Base-by-base conservation (phyloP, 2,888 invertebrate species). In the Caenorhabditis japonica region DNA sequence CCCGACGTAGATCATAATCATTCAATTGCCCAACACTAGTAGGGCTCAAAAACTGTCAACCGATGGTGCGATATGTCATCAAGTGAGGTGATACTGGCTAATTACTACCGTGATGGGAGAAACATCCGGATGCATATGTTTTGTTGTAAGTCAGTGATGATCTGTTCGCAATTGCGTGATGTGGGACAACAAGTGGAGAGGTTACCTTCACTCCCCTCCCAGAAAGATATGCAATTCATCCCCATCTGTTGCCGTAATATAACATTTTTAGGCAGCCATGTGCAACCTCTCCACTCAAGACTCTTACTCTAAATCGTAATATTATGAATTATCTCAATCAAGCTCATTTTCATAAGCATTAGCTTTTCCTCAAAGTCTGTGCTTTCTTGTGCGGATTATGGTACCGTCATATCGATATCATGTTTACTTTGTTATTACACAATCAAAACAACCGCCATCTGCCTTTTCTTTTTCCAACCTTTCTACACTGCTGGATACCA, bases 161-260 rank as follows among this genome's bases (percentile, higher is more conserved):
- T 64, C 64, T 44, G 64, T 64, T 53, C 62, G 30, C 52, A 46
- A 62, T 62, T 64, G 64, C 64, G 64, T 64, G 64, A 56, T 56
- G 55, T 55, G 47, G 64, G 49, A 21, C 38, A 64, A 64, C 64
- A 64, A 62, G 55, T 64, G 64, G 30, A 44, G 39, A 49, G 47
- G 55, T 56, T 56, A 64, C 64, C 64, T 64, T 56, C 39, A n/a
- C n/a, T n/a, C n/a, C n/a, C n/a, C n/a, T n/a, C n/a, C n/a, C n/a
- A n/a, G n/a, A n/a, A n/a, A n/a, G n/a, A n/a, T n/a, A n/a, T n/a
- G n/a, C 47, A 47, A 47, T 25, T 47, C 36, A 55, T 44, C 33
- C 43, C 70, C 70, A 71, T 71, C 70, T 71, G 70, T 71, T 71
- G 62, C 58, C 30, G 17, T 36, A 52, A 58, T 64, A 64, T 49